A percentile compares a stretch with the other conserved stretches of the same genome.
phyloP scores from a whole-genome alignment of 2,888 invertebrate genomes.

The Caenorhabditis becei region DNA sequence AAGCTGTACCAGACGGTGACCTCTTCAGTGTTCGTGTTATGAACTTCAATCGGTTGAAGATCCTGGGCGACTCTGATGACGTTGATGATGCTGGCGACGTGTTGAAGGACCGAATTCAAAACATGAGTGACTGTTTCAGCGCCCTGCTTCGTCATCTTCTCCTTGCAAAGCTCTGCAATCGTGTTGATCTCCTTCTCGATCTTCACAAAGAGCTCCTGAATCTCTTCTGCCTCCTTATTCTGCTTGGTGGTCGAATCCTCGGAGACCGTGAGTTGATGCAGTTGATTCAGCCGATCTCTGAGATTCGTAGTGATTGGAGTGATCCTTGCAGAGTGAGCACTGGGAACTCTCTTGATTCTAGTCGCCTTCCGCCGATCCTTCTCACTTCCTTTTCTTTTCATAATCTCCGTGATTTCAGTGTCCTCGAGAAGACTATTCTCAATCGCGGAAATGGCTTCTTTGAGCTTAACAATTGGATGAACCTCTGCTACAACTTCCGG shows the following conservation, averaged over 20 bases:
- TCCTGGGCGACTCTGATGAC: slow-evolving; percentile 59
- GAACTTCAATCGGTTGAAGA: slow-evolving; percentile 54
- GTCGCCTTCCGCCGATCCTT: slow-evolving; percentile 48
- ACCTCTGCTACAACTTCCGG: slow-evolving; percentile 63
- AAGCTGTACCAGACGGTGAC: slow-evolving; percentile 57
- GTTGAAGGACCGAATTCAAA: slow-evolving; percentile 68
- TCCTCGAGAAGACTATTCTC: slow-evolving; percentile 77
- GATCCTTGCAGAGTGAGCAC: slow-evolving; percentile 70
- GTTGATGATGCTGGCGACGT: slow-evolving; percentile 70
- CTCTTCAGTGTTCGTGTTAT: slow-evolving; percentile 42
- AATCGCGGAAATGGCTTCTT: slow-evolving; percentile 69
- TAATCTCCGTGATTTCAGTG: slow-evolving; percentile 69
- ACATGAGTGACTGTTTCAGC: slow-evolving; percentile 77
- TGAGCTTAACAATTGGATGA: slow-evolving; percentile 69
- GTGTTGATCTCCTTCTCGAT: slow-evolving; percentile 79
- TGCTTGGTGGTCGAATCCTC: slow-evolving; percentile 46
- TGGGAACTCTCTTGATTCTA: slow-evolving; percentile 68
- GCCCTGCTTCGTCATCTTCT: slow-evolving; percentile 73
- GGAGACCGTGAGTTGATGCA: slow-evolving; percentile 69
- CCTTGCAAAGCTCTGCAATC: slow-evolving; percentile 75
- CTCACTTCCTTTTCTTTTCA: slow-evolving; percentile 51
- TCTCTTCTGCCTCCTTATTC: slow-evolving; percentile 59
- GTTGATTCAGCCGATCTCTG: slow-evolving; percentile 67
- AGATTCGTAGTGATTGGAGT: slow-evolving; percentile 73
- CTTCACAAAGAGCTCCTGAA: slow-evolving; percentile 75